Percentiles rank a stretch among this genome's conserved stretches.
These are phyloP conservation scores for Phrynosoma platyrhinos DNA, from an alignment of 2,113 vertebrate species.

Conservation along the genomic window DNA sequence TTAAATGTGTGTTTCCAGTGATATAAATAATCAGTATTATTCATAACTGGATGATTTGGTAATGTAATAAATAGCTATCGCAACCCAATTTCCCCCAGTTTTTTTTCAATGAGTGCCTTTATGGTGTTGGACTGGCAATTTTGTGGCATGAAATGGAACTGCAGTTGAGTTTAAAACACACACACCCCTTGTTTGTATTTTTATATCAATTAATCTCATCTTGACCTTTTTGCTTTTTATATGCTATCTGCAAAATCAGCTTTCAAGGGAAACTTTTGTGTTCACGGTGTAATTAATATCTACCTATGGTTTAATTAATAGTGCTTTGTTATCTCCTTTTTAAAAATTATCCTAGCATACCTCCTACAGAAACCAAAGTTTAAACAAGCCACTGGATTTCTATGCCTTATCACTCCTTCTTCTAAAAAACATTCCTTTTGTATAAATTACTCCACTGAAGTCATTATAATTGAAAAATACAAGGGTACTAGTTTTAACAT, in stretches of 20 bases:
- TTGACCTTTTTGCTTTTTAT: slow-evolving; percentile 63
- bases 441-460: slow-evolving; percentile 46
- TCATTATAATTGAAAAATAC: slow-evolving; percentile 54
- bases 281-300: slow-evolving; percentile 65
- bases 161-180: not conserved
- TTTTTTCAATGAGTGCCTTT: slow-evolving; percentile 24
- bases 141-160: slow-evolving; percentile 28
- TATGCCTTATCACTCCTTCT: not conserved
- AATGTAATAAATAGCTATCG: slow-evolving; percentile 13
- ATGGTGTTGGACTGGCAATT: slow-evolving; percentile 41
- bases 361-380: slow-evolving; percentile 39
- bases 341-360: slow-evolving; percentile 49
- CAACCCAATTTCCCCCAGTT: slow-evolving; percentile 24
- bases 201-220: not conserved
- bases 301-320: slow-evolving; percentile 67
- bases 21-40: not conserved
- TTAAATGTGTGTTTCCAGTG: fast-evolving
- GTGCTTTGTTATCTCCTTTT: slow-evolving; percentile 59
- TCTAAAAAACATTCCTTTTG: slow-evolving; percentile 36
- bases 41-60: not conserved
- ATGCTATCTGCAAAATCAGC: slow-evolving; percentile 68
- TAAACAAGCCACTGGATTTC: slow-evolving; percentile 23
- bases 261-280: slow-evolving; percentile 59
- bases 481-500: slow-evolving; percentile 16
- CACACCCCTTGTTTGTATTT: slow-evolving; percentile 27